Percentiles rank a stretch among this genome's conserved stretches.
Conservation (phyloP, 2,113 vertebrate genomes). For the Tamias sibiricus region DNA sequence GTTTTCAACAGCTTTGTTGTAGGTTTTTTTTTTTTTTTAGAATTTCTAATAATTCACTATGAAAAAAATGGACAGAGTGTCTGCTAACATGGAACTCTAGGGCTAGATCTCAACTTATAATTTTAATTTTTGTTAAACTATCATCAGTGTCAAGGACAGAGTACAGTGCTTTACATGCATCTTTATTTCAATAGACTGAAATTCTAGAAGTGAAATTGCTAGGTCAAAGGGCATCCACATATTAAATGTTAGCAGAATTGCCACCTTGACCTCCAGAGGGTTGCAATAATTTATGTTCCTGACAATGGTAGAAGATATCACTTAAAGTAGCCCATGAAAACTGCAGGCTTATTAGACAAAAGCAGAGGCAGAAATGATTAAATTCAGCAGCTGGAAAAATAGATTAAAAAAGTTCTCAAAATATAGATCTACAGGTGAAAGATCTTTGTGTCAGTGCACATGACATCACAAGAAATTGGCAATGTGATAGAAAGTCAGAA, state of each 20-base stretch:
- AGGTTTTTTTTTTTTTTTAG: constrained; percentile 20
- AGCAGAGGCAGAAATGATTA: not conserved
- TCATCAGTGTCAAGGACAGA: not conserved
- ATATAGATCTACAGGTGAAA: not conserved
- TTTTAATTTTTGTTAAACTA: constrained; percentile 26
- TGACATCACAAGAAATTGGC: not conserved
- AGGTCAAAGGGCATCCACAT: not conserved
- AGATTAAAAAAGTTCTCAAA: not conserved
- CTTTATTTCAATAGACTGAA: constrained; percentile 34
- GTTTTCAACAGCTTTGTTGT: not conserved
- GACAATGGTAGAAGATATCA: constrained; percentile 9
- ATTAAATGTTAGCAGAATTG: constrained; percentile 42
- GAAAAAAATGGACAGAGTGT: not conserved
- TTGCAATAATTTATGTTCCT: constrained; percentile 11
- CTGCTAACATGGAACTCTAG: not conserved
- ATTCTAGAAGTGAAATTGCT: constrained; percentile 38
- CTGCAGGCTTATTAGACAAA: constrained; percentile 41
- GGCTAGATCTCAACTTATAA: constrained; percentile 3
- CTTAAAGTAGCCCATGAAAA: constrained; percentile 30
- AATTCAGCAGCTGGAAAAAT: not conserved
- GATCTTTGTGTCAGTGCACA: not conserved
- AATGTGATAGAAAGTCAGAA: constrained; percentile 18
- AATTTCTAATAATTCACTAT: constrained; percentile 9
- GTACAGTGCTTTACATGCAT: not conserved
- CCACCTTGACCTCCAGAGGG: constrained; percentile 16